Percentiles rank a stretch among this genome's conserved stretches.
These are phyloP conservation scores for Amphiprion ocellaris DNA, from an alignment of 2,113 vertebrate species.

Conservation along the genomic window DNA sequence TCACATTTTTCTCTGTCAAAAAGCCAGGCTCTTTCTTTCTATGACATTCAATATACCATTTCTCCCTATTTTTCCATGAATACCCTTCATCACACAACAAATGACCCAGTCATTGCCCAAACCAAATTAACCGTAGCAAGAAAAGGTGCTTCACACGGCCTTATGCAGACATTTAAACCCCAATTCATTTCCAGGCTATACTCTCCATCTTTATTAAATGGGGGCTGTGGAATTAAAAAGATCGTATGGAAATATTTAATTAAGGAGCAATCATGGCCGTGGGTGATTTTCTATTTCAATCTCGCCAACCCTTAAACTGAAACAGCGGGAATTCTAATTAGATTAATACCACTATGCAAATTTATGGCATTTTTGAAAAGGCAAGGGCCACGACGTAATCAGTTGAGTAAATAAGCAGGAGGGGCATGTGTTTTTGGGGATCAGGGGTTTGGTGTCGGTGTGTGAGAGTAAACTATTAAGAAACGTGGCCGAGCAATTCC, in stretches of 20 bases:
- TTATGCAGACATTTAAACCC: conserved; percentile 52
- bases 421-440: conserved; percentile 50
- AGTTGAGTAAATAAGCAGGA: conserved; percentile 78
- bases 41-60: conserved; percentile 13
- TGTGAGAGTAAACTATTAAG: conserved; percentile 22
- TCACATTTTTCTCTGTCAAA: background rate
- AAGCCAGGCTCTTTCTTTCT: background rate
- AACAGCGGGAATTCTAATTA: conserved; percentile 86
- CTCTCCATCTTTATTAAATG: conserved; percentile 62
- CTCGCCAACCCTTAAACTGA: conserved; percentile 79
- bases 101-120: conserved; percentile 38
- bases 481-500: conserved; percentile 28
- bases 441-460: conserved; percentile 8
- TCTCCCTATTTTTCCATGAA: conserved; percentile 25
- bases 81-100: conserved; percentile 50
- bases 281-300: conserved; percentile 85
- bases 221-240: conserved; percentile 47
- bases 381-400: conserved; percentile 75
- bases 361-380: conserved; percentile 83
- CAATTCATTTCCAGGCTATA: conserved; percentile 52
- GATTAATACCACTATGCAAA: conserved; percentile 86
- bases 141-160: conserved; percentile 47
- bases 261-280: conserved; percentile 83
- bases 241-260: conserved; percentile 81
- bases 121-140: conserved; percentile 42